Evolutionary conservation across 2,113 vertebrate genomes (phyloP).

Genomic region (Cryptoleucopteryx plumbea): DNA sequence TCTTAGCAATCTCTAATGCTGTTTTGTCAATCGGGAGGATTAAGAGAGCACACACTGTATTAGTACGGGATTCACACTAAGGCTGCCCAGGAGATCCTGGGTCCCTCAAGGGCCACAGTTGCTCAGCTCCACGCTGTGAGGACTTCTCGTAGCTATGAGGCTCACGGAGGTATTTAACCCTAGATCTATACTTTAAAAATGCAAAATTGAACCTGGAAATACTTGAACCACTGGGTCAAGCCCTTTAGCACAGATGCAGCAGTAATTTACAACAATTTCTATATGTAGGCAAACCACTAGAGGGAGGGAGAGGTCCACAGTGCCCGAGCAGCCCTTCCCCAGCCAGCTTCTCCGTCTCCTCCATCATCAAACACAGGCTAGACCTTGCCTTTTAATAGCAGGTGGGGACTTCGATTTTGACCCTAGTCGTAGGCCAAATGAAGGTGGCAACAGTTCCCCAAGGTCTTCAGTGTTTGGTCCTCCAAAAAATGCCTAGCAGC

Average conservation of each 20-base stretch:
- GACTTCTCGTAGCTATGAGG: not conserved
- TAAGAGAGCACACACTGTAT: not conserved
- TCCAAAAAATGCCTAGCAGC: not conserved
- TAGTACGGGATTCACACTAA: not conserved
- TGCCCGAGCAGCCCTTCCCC: not conserved
- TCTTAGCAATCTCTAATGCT: not conserved
- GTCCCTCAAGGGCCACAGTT: not conserved
- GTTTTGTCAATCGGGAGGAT: not conserved
- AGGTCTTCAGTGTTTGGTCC: not conserved
- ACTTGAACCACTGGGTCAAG: not conserved
- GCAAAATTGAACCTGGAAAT: not conserved
- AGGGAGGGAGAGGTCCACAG: slow-evolving; percentile 58
- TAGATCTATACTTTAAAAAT: not conserved
- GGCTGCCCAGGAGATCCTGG: not conserved
- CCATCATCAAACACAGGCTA: not conserved
- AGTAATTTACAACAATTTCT: not conserved
- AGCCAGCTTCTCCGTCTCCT: not conserved
- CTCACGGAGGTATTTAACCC: not conserved
- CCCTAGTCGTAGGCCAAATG: not conserved
- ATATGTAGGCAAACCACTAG: slow-evolving; percentile 41
- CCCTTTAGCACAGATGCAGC: not conserved
- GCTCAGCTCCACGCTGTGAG: not conserved
- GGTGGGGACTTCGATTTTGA: not conserved
- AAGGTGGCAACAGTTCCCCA: not conserved
- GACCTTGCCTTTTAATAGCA: not conserved